Base-by-base conservation (phyloP, 2,113 vertebrate species). In the Sceloporus undulatus region DNA sequence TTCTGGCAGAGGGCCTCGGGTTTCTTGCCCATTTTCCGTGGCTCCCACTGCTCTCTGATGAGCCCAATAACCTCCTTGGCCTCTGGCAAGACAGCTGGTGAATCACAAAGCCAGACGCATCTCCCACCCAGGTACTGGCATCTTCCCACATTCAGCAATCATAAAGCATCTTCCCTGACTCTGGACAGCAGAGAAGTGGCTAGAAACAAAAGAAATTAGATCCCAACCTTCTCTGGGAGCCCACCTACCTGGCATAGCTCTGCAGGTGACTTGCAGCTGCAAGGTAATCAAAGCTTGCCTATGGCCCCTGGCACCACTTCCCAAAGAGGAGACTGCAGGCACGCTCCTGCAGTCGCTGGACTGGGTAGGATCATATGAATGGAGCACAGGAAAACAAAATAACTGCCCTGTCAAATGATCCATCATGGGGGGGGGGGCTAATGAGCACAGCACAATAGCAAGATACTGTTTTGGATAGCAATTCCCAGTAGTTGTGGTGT, bases 11-110 rank as follows among this genome's bases (percentile, higher is more conserved):
- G 52, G 38, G 76, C 5, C 3, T 4, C 27, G 34, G 1, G 9
- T 9, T 76, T 82, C 59, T 34, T 68, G 79, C 16, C 40, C 42
- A 3, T 14, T 78, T 82, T 83, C 80, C 42, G 48, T 18, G 6
- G 71, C 48, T 52, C 80, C 73, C 13, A 29, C n/a, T 62, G 73
- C 65, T 76, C 38, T 27, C 74, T 54, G 54, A 88, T 78, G 62
- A 54, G 81, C 73, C 73, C 80, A 25, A 83, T 38, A 23, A 77
- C 29, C 59, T 83, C 73, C 73, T 77, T 77, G 59, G 48, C 80
- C 74, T 79, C 77, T 68, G 80, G 80, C 87, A 65, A 83, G 16
- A 77, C 87, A 88, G 87, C 73, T 88, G 80, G 29, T 16, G 21
- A 5, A 56, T 83, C 16, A 68, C 1, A 13, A 52, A 38, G 59